Percentiles rank a stretch among this genome's conserved stretches.
Evolutionary conservation across 2,113 vertebrate genomes (phyloP).

Genomic region (Anguilla rostrata): DNA sequence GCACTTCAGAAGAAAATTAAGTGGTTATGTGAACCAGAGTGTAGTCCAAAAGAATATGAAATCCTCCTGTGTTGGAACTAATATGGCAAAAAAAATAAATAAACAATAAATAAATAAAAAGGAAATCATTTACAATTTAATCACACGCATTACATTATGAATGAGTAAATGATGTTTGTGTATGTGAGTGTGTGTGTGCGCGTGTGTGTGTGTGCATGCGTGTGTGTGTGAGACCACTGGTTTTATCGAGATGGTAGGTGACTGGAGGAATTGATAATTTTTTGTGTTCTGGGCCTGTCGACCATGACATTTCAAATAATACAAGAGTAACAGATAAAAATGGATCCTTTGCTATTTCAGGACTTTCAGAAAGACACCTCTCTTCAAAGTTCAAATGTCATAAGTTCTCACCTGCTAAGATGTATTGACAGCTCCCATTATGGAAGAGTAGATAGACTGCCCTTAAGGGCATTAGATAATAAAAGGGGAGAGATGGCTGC

Average conservation of each 20-base stretch:
- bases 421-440: constrained; percentile 4
- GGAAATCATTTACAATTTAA: too few relatives aligned
- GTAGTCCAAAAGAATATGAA: too few relatives aligned
- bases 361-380: not conserved
- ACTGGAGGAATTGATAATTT: not conserved
- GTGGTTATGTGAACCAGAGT: too few relatives aligned
- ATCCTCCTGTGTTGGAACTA: too few relatives aligned
- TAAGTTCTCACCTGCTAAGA: not conserved
- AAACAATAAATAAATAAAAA: too few relatives aligned
- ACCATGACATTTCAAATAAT: not conserved
- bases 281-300: not conserved
- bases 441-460: not conserved
- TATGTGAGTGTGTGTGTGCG: too few relatives aligned
- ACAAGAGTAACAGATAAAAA: not conserved
- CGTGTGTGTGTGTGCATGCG: too few relatives aligned
- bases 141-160: too few relatives aligned
- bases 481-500: not conserved
- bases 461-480: not conserved
- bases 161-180: too few relatives aligned
- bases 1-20: too few relatives aligned
- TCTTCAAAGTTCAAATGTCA: not conserved
- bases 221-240: too few relatives aligned
- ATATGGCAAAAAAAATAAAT: too few relatives aligned
- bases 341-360: not conserved
- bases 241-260: not conserved